These are phyloP conservation scores for Hyposmocoma kahamanoa DNA, from an alignment of 1,140 invertebrate species.

Conservation along the genomic window DNA sequence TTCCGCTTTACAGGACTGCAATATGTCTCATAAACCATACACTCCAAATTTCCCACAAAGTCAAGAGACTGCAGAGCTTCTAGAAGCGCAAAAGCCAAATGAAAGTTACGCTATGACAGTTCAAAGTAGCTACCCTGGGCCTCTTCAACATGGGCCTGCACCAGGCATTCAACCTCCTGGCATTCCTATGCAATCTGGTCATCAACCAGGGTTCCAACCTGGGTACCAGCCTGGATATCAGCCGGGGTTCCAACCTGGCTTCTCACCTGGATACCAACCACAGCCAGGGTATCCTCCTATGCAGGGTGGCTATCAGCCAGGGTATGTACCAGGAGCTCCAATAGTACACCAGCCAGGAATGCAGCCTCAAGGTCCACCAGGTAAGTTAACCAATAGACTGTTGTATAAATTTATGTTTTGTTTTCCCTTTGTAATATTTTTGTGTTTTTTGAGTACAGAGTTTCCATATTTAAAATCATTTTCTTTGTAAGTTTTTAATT, in stretches of 20 bases:
- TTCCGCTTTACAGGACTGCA: slow-evolving; percentile 21
- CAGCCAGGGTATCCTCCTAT: not conserved
- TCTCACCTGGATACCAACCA: not conserved
- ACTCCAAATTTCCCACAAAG: slow-evolving; percentile 57
- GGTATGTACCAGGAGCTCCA: slow-evolving; percentile 42
- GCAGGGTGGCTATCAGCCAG: slow-evolving; percentile 26
- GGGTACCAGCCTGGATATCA: slow-evolving; percentile 42
- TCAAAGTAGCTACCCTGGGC: slow-evolving; percentile 43
- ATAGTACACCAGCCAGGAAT: slow-evolving; percentile 55
- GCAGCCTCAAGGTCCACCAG: slow-evolving; percentile 35
- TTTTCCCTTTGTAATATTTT: too few relatives aligned
- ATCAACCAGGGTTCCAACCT: slow-evolving; percentile 18
- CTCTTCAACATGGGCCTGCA: slow-evolving; percentile 17
- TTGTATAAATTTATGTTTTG: not conserved
- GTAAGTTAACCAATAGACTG: slow-evolving; percentile 18
- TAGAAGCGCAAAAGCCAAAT: slow-evolving; percentile 30
- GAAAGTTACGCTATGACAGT: slow-evolving; percentile 50
- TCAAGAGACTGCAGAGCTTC: slow-evolving; percentile 50
- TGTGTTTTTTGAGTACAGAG: too few relatives aligned
- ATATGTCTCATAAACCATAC: slow-evolving; percentile 59
- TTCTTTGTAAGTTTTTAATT: too few relatives aligned
- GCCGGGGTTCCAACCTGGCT: slow-evolving; percentile 18
- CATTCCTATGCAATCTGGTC: slow-evolving; percentile 40
- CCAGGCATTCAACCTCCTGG: slow-evolving; percentile 27
- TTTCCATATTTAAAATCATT: too few relatives aligned